Percentiles rank a stretch among this genome's conserved stretches.
Evolutionary conservation across 2,113 vertebrate genomes (phyloP).

Genomic region (Tinamus guttatus): DNA sequence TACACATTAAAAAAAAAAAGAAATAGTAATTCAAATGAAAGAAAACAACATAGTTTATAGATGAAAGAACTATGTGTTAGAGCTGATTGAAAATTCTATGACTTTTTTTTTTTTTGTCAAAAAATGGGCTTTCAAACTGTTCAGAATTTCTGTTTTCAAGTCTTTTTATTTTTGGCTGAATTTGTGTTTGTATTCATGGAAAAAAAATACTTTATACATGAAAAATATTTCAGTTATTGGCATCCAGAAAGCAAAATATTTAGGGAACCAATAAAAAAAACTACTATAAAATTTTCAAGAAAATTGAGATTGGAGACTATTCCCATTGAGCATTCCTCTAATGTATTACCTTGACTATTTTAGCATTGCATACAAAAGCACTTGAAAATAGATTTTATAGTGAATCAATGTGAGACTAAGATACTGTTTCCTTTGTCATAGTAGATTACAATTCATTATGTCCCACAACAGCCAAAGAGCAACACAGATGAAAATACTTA

Average conservation of each 20-base stretch:
- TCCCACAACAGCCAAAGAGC: background rate
- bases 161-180: background rate
- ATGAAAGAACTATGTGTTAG: background rate
- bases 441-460: background rate
- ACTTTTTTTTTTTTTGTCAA: background rate
- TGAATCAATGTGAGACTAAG: background rate
- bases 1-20: background rate
- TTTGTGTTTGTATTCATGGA: background rate
- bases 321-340: background rate
- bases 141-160: background rate
- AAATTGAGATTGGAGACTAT: background rate
- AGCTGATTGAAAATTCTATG: background rate
- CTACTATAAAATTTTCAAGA: background rate
- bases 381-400: background rate
- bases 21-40: background rate
- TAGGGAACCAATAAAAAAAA: background rate
- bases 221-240: background rate
- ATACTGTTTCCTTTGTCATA: background rate
- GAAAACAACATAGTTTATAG: background rate
- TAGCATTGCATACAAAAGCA: background rate
- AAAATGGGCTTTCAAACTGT: background rate
- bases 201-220: background rate
- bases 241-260: background rate
- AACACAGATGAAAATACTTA: background rate
- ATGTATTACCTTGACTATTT: background rate